Evolutionary conservation across 2,888 invertebrate species (phyloP).

Genomic region (Hirtodrosophila confusa): DNA sequence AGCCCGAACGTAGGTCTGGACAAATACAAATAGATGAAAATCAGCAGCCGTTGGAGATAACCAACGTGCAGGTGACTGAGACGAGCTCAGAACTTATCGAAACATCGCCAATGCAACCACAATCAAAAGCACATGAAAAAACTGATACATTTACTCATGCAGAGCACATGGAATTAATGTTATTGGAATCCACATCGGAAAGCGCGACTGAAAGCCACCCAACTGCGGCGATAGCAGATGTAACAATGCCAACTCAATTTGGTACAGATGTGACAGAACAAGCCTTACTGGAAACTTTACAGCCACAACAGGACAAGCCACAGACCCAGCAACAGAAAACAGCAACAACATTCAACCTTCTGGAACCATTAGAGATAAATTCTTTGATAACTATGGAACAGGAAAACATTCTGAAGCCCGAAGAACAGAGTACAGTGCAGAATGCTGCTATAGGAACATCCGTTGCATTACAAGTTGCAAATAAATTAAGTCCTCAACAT

Average conservation of each 20-base stretch:
- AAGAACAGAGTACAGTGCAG: constrained; percentile 36
- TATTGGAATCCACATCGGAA: constrained; percentile 62
- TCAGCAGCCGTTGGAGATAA: constrained; percentile 65
- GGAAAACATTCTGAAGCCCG: constrained; percentile 50
- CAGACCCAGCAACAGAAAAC: constrained; percentile 52
- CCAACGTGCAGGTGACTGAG: constrained; percentile 67
- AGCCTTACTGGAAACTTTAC: constrained; percentile 62
- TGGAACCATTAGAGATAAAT: constrained; percentile 69
- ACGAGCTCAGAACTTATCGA: constrained; percentile 43
- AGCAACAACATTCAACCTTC: constrained; percentile 49
- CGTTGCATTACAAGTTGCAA: constrained; percentile 85
- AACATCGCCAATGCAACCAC: constrained; percentile 14
- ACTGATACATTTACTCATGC: constrained; percentile 57
- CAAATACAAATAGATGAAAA: constrained; percentile 35
- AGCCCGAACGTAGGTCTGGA: constrained; percentile 43
- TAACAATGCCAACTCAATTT: constrained; percentile 50
- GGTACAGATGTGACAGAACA: constrained; percentile 59
- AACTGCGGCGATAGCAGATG: constrained; percentile 50
- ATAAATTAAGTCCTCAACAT: constrained; percentile 86
- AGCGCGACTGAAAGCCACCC: constrained; percentile 42
- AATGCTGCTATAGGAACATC: constrained; percentile 66
- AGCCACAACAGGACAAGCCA: constrained; percentile 25
- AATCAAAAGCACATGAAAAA: constrained; percentile 27
- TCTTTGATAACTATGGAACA: constrained; percentile 65
- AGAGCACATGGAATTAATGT: constrained; percentile 57